phyloP scores from a whole-genome alignment of 1,140 invertebrate genomes.

The Bombus confusus region DNA sequence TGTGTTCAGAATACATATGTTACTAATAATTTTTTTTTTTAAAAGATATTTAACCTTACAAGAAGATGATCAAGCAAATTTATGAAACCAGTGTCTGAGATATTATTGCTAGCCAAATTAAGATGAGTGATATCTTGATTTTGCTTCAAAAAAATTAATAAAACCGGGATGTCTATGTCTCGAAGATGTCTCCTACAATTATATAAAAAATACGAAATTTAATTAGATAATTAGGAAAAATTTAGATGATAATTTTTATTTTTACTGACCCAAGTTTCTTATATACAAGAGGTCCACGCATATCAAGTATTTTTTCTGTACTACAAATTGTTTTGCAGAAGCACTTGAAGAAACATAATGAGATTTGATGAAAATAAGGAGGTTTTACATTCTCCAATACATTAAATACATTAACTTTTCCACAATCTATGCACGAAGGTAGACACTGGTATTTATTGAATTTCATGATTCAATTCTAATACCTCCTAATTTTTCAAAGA shows the following conservation, averaged over 20 bases:
- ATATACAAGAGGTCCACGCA: conserved; percentile 5
- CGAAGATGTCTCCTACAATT: conserved; percentile 76
- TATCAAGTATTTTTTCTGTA: background rate
- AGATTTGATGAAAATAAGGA: background rate
- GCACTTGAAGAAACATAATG: conserved; percentile 21
- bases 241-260: background rate
- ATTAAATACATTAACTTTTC: background rate
- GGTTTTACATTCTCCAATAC: background rate
- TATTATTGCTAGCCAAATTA: conserved; percentile 83
- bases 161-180: conserved; percentile 80
- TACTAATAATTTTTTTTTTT: background rate
- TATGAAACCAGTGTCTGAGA: conserved; percentile 82
- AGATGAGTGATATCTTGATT: conserved; percentile 80
- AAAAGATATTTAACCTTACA: conserved; percentile 54
- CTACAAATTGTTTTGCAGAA: conserved; percentile 3
- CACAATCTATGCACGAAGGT: background rate
- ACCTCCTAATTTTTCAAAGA: background rate
- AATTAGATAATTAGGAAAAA: background rate
- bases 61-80: conserved; percentile 74
- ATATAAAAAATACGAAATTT: background rate
- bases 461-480: conserved; percentile 10
- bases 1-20: conserved; percentile 10
- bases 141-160: conserved; percentile 80
- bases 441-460: conserved; percentile 5
- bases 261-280: conserved; percentile 19